Evolutionary conservation across 2,113 vertebrate species (phyloP), one percentile per base, ranked within the genome.

Genomic region (Aleadryas rufinucha): DNA sequence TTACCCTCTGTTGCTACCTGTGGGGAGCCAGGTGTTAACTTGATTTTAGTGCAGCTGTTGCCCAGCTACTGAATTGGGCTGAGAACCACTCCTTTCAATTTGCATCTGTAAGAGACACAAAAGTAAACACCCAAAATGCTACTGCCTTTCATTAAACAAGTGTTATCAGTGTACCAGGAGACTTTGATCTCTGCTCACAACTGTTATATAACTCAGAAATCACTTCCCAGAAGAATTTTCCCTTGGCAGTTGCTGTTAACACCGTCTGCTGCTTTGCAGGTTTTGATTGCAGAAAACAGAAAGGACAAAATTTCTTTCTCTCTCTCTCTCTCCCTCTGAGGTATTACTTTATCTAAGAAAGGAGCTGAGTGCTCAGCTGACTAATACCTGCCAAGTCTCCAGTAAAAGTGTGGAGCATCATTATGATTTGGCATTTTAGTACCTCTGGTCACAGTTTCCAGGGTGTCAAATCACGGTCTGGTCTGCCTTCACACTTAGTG

Each of bases 101-200:
- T 95, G 53, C 78, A 91, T 94, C 78, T 0, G 0, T 64, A 70
- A 77, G 53, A 93, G 68, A 84, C 49, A 66, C 64, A 75, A 93
- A 90, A 93, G 72, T 74, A 90, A 95, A 90, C 56, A 90, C 60
- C 52, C 44, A 87, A 50, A 92, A 68, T 64, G 65, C 54, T 77
- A 19, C 59, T 96, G 82, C 85, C 44, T 88, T 81, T 70, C 79
- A 78, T 88, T 92, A 84, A 94, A 61, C 83, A 68, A 77, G 71
- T 68, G 44, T 95, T 94, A 93, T 52, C 79, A 70, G 60, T 35
- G 45, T 66, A 47, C 82, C 59, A 47, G 75, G 68, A 90, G 84
- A 80, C 91, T 95, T 87, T 83, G 78, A 87, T 94, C 93, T 90
- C 39, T 87, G 78, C 75, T 84, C 6, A 2, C 60, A 94, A 10